Conservation (phyloP, 2,888 invertebrate genomes). For the Acrobeloides nanus region DNA sequence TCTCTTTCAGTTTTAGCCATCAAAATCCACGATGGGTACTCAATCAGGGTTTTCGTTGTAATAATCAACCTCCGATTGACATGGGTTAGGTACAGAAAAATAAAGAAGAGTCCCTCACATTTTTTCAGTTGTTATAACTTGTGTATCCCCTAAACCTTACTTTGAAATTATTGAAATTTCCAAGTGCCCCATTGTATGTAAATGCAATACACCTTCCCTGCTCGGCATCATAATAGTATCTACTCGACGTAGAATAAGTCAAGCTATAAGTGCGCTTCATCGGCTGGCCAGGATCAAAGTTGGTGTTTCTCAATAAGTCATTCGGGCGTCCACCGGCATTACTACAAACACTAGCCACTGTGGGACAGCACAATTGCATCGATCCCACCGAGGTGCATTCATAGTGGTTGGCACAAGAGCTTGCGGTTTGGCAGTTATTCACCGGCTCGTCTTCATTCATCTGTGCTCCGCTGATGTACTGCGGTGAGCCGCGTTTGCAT, state of each 20-base stretch:
- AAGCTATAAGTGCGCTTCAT: slow-evolving; percentile 44
- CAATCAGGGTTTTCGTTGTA: too few species aligned
- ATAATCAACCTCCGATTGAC: too few species aligned
- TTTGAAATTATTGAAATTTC: slow-evolving; percentile 52
- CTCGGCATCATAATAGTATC: slow-evolving; percentile 51
- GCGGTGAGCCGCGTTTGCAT: slow-evolving; percentile 51
- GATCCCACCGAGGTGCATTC: slow-evolving; percentile 50
- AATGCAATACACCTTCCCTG: slow-evolving; percentile 51
- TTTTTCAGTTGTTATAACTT: too few species aligned
- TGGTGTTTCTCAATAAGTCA: slow-evolving; percentile 39
- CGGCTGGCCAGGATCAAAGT: slow-evolving; percentile 42
- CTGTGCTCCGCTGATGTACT: slow-evolving; percentile 41
- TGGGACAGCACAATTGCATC: slow-evolving; percentile 48
- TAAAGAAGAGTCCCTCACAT: too few species aligned
- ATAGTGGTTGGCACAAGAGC: slow-evolving; percentile 46
- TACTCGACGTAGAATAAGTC: slow-evolving; percentile 36
- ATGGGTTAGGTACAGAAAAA: too few species aligned
- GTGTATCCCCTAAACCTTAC: too few species aligned
- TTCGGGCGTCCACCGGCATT: slow-evolving; percentile 39
- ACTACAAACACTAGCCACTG: slow-evolving; percentile 44
- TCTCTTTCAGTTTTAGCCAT: too few species aligned
- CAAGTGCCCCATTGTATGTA: slow-evolving; percentile 51
- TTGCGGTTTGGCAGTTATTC: slow-evolving; percentile 48
- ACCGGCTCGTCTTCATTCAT: slow-evolving; percentile 50
- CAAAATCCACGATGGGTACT: too few species aligned